Conservation (phyloP, 2,888 invertebrate species). For the Chrysodeixis includens region DNA sequence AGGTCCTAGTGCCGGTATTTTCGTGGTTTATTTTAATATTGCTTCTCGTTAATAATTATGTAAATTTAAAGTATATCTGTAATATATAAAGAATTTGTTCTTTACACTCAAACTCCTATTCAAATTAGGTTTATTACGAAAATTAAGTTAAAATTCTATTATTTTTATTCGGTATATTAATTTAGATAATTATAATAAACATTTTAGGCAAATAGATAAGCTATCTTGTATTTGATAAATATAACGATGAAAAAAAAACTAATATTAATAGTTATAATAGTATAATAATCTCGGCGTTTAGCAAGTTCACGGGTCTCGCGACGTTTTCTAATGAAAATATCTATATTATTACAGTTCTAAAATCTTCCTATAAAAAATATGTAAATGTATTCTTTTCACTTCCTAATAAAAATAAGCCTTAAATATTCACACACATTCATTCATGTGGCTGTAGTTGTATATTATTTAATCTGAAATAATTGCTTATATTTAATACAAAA, state of each 20-base stretch:
- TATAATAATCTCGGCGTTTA: too few species aligned
- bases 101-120: background rate
- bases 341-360: too few species aligned
- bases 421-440: background rate
- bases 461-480: slow-evolving; percentile 27
- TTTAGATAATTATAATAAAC: slow-evolving; percentile 12
- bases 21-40: too few species aligned
- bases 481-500: slow-evolving; percentile 30
- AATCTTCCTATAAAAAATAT: too few species aligned
- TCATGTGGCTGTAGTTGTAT: background rate
- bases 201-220: slow-evolving; percentile 16
- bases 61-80: too few species aligned
- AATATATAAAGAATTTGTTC: background rate
- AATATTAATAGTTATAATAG: background rate
- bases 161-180: slow-evolving; percentile 32
- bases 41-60: too few species aligned
- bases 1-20: too few species aligned
- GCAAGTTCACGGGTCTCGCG: too few species aligned
- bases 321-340: too few species aligned
- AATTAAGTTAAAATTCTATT: slow-evolving; percentile 27
- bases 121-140: background rate
- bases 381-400: too few species aligned
- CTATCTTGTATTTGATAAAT: slow-evolving; percentile 28
- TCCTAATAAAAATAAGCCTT: background rate
- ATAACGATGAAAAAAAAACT: slow-evolving; percentile 16